Percentiles rank a stretch among this genome's conserved stretches.
Evolutionary conservation across 1,140 invertebrate species (phyloP).

Genomic region (Drosophila subobscura): DNA sequence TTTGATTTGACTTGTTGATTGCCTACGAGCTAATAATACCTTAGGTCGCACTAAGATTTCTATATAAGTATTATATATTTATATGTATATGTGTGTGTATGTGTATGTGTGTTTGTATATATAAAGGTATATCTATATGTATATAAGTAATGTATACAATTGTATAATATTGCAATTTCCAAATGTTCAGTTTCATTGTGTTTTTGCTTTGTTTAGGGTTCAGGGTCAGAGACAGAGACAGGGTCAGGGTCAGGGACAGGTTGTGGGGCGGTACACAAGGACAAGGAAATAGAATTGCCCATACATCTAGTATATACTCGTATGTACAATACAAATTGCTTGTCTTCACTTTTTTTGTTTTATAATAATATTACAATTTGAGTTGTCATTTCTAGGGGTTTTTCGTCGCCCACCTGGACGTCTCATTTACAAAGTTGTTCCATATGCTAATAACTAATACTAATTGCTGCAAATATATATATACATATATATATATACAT

Average conservation of each 20-base stretch:
- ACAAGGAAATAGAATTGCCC: constrained; percentile 10
- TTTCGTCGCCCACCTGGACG: constrained; percentile 55
- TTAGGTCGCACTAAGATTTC: constrained; percentile 80
- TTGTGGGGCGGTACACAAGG: not conserved
- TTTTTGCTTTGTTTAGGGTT: constrained; percentile 34
- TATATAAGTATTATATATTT: constrained; percentile 50
- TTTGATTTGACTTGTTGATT: constrained; percentile 82
- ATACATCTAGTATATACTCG: constrained; percentile 11
- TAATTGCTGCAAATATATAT: constrained; percentile 45
- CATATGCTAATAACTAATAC: constrained; percentile 43
- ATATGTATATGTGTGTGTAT: constrained; percentile 25
- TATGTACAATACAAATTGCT: constrained; percentile 78
- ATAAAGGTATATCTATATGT: constrained; percentile 46
- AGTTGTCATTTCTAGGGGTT: constrained; percentile 76
- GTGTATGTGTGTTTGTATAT: constrained; percentile 44
- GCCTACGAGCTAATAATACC: constrained; percentile 81
- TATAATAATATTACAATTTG: constrained; percentile 76
- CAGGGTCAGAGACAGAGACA: not conserved
- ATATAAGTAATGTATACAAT: constrained; percentile 73
- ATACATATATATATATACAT: constrained; percentile 7
- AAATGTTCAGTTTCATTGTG: constrained; percentile 64
- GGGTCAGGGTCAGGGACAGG: not conserved
- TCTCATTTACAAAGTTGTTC: constrained; percentile 61
- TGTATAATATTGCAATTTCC: constrained; percentile 80
- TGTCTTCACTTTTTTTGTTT: constrained; percentile 57